Percentiles rank a stretch among this genome's conserved stretches.
Conservation (phyloP, 1,140 invertebrate genomes). For the Heliconius himera region DNA sequence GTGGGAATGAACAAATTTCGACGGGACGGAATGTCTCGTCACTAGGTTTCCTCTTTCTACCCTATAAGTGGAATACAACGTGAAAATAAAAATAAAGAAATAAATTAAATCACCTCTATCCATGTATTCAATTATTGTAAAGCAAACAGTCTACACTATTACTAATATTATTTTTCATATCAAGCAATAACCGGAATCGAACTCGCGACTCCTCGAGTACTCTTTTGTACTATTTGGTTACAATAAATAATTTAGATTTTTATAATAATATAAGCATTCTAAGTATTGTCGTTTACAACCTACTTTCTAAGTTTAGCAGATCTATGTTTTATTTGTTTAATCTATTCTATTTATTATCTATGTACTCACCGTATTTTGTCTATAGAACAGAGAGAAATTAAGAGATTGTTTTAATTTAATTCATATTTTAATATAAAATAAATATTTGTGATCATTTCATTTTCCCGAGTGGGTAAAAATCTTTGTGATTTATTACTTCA, state of each 20-base stretch:
- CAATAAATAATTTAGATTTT: neutral
- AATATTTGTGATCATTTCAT: no score
- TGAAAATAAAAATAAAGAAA: no score
- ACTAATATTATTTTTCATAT: neutral
- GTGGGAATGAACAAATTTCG: no score
- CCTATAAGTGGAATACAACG: no score
- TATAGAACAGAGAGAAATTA: neutral
- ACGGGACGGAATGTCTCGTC: no score
- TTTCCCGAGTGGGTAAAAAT: no score
- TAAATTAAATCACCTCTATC: no score
- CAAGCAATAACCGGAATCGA: neutral
- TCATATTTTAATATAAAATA: no score
- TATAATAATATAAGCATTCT: neutral
- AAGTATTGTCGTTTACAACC: neutral
- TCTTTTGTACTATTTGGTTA: neutral
- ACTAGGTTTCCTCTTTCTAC: no score
- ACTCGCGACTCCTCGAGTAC: neutral
- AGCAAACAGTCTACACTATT: neutral
- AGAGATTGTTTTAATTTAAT: neutral
- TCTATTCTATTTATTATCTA: neutral
- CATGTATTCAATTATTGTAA: neutral
- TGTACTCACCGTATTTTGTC: neutral
- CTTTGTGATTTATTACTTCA: no score
- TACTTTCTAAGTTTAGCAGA: slow-evolving; percentile 5
- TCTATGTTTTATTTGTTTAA: neutral